Percentiles rank a stretch among this genome's conserved stretches.
These are phyloP conservation scores for Pleuronectes platessa DNA, from an alignment of 2,113 vertebrate genomes.

Conservation along the genomic window DNA sequence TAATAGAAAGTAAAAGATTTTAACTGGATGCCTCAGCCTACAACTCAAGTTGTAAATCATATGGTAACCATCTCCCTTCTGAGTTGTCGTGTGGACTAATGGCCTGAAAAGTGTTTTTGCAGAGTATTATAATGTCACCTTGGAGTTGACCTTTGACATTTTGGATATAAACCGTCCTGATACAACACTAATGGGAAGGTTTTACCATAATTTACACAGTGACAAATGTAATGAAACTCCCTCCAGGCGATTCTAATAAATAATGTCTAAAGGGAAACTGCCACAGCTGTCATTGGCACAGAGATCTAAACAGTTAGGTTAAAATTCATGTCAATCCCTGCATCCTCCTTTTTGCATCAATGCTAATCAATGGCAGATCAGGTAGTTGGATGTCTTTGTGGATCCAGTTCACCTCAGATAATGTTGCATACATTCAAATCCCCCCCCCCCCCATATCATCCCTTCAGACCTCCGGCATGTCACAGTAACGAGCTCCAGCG, in stretches of 20 bases:
- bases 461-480: conserved; percentile 89
- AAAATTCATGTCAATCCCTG: too few species aligned
- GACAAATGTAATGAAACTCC: not conserved
- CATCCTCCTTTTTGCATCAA: too few species aligned
- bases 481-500: conserved; percentile 94
- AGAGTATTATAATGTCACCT: not conserved
- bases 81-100: not conserved
- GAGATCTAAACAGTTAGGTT: not conserved
- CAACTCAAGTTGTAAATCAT: not conserved
- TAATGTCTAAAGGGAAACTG: not conserved
- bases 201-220: not conserved
- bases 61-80: not conserved
- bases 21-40: not conserved
- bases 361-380: not conserved
- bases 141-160: not conserved
- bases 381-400: not conserved
- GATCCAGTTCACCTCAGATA: not conserved
- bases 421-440: not conserved
- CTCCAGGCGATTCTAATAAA: not conserved
- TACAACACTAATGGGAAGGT: not conserved
- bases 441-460: not conserved
- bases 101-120: too few species aligned
- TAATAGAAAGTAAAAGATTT: too few species aligned
- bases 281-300: not conserved
- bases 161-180: not conserved